Evolutionary conservation across 2,888 invertebrate genomes (phyloP).

Genomic region (Diaprepes abbreviatus): DNA sequence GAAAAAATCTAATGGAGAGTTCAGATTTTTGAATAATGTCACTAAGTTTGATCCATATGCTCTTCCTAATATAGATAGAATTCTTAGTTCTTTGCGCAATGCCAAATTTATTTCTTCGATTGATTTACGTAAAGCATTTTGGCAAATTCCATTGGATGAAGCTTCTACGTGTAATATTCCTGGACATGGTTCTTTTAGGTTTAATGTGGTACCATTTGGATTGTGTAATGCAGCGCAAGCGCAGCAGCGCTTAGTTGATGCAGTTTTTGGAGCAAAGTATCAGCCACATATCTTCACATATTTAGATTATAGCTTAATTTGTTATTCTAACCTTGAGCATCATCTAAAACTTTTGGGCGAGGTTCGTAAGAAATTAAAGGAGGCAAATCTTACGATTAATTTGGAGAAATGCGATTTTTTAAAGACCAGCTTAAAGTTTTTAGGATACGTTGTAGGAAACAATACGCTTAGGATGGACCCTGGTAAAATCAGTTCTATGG

Average conservation of each 20-base stretch:
- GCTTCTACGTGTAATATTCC: slow-evolving; percentile 55
- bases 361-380: slow-evolving; percentile 13
- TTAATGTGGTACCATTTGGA: slow-evolving; percentile 25
- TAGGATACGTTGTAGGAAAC: slow-evolving; percentile 42
- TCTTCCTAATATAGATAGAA: slow-evolving; percentile 42
- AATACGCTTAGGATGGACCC: no score
- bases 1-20: slow-evolving; percentile 39
- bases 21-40: slow-evolving; percentile 37
- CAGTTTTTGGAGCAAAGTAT: slow-evolving; percentile 21
- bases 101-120: slow-evolving; percentile 44
- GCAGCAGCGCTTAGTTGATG: slow-evolving; percentile 25
- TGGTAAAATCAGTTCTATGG: slow-evolving; percentile 24
- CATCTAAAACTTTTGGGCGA: slow-evolving; percentile 46
- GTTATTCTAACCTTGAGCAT: slow-evolving; percentile 40
- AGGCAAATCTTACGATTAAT: slow-evolving; percentile 34
- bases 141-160: slow-evolving; percentile 39
- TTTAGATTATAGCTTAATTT: slow-evolving; percentile 52
- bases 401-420: slow-evolving; percentile 30
- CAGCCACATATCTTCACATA: slow-evolving; percentile 35
- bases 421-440: slow-evolving; percentile 29
- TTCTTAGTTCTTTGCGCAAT: slow-evolving; percentile 16
- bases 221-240: slow-evolving; percentile 26
- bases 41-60: slow-evolving; percentile 39
- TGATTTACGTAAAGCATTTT: no score
- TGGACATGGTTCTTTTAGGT: slow-evolving; percentile 55